Base-by-base conservation (phyloP, 2,113 vertebrate genomes). In the Synodontis membranacea region DNA sequence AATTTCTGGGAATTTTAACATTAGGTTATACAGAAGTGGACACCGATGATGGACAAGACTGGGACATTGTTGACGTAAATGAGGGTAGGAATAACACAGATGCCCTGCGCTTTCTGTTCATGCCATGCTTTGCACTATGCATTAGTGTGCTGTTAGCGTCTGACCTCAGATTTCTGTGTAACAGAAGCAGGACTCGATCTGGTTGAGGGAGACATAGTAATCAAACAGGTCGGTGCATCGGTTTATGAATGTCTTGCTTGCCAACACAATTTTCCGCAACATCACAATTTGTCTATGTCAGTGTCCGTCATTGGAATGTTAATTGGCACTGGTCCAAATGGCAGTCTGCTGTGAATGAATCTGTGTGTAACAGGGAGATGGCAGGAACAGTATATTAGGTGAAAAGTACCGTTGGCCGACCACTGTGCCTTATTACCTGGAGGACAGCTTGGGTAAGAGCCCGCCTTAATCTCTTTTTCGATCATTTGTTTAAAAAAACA, bases 31-130 rank as follows among this genome's bases (percentile, higher is more conserved):
- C 82, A 54, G 94, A 96, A 86, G 93, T 91, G 89, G 96, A 97
- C 15, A 21, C 96, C 44, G 97, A 98, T 89, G 93, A 90, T 89
- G 96, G 96, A 90, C 89, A 90, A 31, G 94, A 97, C 88, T 93
- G 64, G 90, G 97, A 98, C 90, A 96, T 97, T 90, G 93, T 96
- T 19, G 87, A 96, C 88, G 95, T 97, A 85, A 98, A 97, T 91
- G 86, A 95, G 96, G 96, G 97, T 98, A 83, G 80, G 88, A 86
- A 11, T 17, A 58, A 75, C 37, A 52, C 74, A n/a, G 31, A 11
- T 23, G 4, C 54, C 54, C 17, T 34, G 10, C 15, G 19, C 56
- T 72, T 42, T 44, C 19, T 31, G 3, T 31, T n/a, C 34, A 19
- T 12, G 28, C 28, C 42, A n/a, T 60, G 4, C n/a, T 54, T 54